phyloP scores from a whole-genome alignment of 2,888 invertebrate genomes.

The Scaptomyza caliginosa region DNA sequence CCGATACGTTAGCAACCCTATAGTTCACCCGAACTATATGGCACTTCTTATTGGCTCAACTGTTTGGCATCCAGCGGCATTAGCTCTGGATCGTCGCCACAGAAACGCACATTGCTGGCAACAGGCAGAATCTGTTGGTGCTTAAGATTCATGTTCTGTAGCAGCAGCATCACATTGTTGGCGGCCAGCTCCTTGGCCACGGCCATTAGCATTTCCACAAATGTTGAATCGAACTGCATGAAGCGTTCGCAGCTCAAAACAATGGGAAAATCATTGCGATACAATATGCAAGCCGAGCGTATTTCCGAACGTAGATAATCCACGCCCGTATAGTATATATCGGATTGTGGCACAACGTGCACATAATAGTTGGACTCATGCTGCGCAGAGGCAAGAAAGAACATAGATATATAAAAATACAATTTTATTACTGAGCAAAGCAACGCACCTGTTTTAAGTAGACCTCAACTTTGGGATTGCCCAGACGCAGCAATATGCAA shows the following conservation, averaged over 20 bases:
- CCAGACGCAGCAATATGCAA: conserved; percentile 88
- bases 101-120: conserved; percentile 64
- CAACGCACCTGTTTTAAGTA: conserved; percentile 72
- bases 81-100: conserved; percentile 51
- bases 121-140: conserved; percentile 66
- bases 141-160: conserved; percentile 72
- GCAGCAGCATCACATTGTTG: conserved; percentile 85
- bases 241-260: conserved; percentile 88
- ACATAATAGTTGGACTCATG: conserved; percentile 85
- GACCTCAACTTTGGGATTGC: conserved; percentile 86
- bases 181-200: conserved; percentile 86
- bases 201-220: conserved; percentile 87
- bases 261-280: conserved; percentile 85
- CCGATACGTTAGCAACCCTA: too few relatives aligned
- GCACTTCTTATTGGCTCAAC: conserved; percentile 8
- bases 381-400: conserved; percentile 74
- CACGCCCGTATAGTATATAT: conserved; percentile 89
- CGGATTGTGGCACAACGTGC: conserved; percentile 87
- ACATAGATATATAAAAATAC: background rate
- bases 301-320: conserved; percentile 87
- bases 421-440: background rate
- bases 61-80: conserved; percentile 30
- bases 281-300: conserved; percentile 84
- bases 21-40: too few relatives aligned
- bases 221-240: conserved; percentile 88